Percentiles rank a stretch among this genome's conserved stretches.
Evolutionary conservation across 2,113 vertebrate species (phyloP).

Genomic region (Xiphophorus maculatus): DNA sequence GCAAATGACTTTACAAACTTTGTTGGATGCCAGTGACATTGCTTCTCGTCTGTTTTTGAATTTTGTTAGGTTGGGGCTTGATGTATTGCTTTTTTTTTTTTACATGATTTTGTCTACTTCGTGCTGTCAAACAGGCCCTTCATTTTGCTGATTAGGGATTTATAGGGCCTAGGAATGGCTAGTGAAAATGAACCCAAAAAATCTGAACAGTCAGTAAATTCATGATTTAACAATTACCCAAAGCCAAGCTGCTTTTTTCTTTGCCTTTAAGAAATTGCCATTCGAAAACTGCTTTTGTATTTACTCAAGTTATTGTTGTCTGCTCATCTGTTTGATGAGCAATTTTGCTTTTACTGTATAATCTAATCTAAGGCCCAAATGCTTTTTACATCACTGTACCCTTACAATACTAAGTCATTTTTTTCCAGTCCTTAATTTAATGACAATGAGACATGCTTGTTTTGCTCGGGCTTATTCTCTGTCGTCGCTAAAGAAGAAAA

Average conservation of each 20-base stretch:
- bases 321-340: not conserved
- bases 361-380: not conserved
- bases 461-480: not conserved
- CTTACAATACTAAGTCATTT: not conserved
- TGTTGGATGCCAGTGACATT: not conserved
- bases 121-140: not conserved
- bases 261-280: too few relatives aligned
- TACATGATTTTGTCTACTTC: not conserved
- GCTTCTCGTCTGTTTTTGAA: too few relatives aligned
- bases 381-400: not conserved
- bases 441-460: too few relatives aligned
- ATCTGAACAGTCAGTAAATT: not conserved
- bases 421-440: not conserved
- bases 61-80: not conserved
- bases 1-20: not conserved
- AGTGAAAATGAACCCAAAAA: not conserved
- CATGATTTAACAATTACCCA: not conserved
- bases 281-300: not conserved
- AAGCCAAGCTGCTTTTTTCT: not conserved
- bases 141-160: not conserved
- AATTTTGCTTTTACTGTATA: too few relatives aligned
- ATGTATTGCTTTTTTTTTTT: not conserved
- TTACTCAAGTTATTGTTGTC: not conserved
- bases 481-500: slow-evolving; percentile 7
- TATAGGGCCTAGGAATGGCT: not conserved